Conservation (phyloP, 2,113 vertebrate genomes). For the Globicephala melas region DNA sequence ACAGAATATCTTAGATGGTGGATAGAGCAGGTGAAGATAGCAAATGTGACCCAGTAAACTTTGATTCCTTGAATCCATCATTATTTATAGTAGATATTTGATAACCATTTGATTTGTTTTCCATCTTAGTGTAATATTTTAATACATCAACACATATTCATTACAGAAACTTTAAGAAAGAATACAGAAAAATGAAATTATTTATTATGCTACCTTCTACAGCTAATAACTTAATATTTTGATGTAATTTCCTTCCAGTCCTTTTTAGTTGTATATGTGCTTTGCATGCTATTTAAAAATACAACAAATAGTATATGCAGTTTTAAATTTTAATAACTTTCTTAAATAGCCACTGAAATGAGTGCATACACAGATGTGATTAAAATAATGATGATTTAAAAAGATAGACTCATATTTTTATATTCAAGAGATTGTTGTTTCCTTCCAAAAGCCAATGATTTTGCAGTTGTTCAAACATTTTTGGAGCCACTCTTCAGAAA, state of each 20-base stretch:
- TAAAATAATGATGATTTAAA: not conserved
- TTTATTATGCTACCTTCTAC: not conserved
- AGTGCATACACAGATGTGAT: not conserved
- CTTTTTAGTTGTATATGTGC: not conserved
- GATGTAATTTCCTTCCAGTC: not conserved
- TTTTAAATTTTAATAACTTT: constrained; percentile 1
- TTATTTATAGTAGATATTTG: not conserved
- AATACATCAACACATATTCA: not conserved
- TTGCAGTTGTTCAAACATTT: not conserved
- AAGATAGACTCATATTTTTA: not conserved
- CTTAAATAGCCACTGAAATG: not conserved
- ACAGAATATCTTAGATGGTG: not conserved
- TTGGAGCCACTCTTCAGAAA: not conserved
- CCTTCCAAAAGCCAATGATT: not conserved
- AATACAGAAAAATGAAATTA: constrained; percentile 8
- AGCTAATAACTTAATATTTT: constrained; percentile 14
- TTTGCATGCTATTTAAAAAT: constrained; percentile 16
- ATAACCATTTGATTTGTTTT: not conserved
- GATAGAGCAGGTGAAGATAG: not conserved
- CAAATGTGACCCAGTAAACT: not conserved
- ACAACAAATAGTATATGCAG: not conserved
- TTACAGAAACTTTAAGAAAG: not conserved
- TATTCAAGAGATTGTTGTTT: not conserved
- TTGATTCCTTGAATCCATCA: not conserved
- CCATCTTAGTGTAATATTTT: not conserved